Conservation (phyloP, 2,113 vertebrate species). For the Charina bottae region DNA sequence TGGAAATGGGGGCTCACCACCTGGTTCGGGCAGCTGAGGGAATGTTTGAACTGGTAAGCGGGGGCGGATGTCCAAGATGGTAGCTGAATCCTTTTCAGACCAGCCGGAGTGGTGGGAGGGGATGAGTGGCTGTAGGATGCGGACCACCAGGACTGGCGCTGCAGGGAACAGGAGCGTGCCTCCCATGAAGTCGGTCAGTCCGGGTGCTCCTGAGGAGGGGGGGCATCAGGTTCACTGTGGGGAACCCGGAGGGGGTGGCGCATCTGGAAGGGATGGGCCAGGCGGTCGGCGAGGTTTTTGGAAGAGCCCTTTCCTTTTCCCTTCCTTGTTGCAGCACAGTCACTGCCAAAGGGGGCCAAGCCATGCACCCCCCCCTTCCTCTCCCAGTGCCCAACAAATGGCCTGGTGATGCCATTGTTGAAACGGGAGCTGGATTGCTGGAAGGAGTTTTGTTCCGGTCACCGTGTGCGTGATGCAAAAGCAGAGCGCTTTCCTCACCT, state of each 20-base stretch:
- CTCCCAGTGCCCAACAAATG: not conserved
- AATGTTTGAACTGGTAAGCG: not conserved
- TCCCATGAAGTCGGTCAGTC: not conserved
- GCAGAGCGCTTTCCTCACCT: not conserved
- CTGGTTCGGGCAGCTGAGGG: not conserved
- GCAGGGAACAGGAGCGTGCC: not conserved
- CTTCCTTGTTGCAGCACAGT: conserved; percentile 29
- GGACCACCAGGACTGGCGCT: not conserved
- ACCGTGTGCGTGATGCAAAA: not conserved
- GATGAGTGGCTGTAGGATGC: not conserved
- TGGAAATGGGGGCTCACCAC: not conserved
- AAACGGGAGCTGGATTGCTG: not conserved
- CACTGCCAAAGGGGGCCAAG: conserved; percentile 33
- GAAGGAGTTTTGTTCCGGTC: not conserved
- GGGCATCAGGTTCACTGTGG: not conserved
- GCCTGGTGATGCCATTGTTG: not conserved
- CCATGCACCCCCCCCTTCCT: not conserved
- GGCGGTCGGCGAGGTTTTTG: not conserved
- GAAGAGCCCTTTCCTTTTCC: not conserved
- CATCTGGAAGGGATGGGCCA: rapidly evolving
- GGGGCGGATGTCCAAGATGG: not conserved
- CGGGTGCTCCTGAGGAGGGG: not conserved
- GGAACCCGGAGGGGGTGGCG: not conserved
- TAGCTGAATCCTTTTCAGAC: not conserved
- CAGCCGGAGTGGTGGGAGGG: not conserved